Evolutionary conservation across 2,113 vertebrate genomes (phyloP).

Genomic region (Gobius niger): DNA sequence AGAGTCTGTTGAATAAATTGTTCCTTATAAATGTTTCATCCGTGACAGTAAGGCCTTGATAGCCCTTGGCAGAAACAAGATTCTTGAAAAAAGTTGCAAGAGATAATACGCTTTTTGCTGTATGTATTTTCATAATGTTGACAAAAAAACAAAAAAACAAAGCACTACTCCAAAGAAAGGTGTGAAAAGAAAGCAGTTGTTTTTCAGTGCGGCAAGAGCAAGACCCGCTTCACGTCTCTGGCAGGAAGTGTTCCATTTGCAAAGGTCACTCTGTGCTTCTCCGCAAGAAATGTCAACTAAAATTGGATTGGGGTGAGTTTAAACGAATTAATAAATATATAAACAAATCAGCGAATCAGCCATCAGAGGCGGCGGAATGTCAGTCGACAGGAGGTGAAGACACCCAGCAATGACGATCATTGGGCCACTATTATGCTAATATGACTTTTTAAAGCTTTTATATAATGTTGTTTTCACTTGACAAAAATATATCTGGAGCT

Average conservation of each 20-base stretch:
- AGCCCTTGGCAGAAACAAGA: not conserved
- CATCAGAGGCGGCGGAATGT: conserved; percentile 55
- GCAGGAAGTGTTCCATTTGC: conserved; percentile 78
- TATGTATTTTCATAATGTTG: conserved; percentile 7
- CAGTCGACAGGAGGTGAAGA: conserved; percentile 56
- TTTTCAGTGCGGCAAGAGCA: conserved; percentile 35
- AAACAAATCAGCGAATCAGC: conserved; percentile 85
- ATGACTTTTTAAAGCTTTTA: too few species aligned
- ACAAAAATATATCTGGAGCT: too few species aligned
- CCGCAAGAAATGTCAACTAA: conserved; percentile 89
- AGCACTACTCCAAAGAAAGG: not conserved
- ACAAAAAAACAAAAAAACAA: not conserved
- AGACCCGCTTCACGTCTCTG: conserved; percentile 54
- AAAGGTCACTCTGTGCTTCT: conserved; percentile 90
- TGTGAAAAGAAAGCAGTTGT: conserved; percentile 17
- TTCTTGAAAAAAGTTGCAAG: not conserved
- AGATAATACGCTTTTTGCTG: conserved; percentile 4
- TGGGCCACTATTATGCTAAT: conserved; percentile 17
- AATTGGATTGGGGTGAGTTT: conserved; percentile 82
- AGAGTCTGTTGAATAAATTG: not conserved
- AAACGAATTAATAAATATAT: conserved; percentile 84
- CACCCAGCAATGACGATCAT: conserved; percentile 46
- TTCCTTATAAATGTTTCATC: not conserved
- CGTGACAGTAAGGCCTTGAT: conserved; percentile 2
- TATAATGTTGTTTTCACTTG: too few species aligned